Base-by-base conservation (phyloP, 2,888 invertebrate genomes). In the Sminthurinus aureus region DNA sequence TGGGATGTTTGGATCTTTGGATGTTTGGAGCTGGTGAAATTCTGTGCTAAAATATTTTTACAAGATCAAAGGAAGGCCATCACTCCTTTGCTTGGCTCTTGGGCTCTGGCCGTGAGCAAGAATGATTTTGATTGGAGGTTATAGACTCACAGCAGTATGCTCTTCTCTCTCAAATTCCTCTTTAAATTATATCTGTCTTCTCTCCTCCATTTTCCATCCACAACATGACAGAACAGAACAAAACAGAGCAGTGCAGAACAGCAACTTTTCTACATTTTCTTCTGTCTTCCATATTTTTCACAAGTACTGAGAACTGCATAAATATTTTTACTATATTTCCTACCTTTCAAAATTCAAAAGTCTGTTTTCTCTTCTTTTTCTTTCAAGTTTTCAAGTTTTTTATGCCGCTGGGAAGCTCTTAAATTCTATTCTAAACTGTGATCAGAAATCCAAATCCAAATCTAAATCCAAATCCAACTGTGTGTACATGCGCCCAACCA, bases 61-160 rank as follows among this genome's bases (percentile, higher is more conserved):
- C 84, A 85, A 86, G 86, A 86, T 86, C 86, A 86, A 86, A 86
- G 86, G 69, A 81, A 85, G 84, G 85, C 84, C 85, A 85, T 85
- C 84, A 84, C 84, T 84, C 78, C 67, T 38, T 38, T 83, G 74
- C 82, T 20, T 77, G 51, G 8, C 81, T 77, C 82, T 20, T 77
- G 50, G n/a, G 76, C 51, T 24, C 50, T 13, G 82, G 69, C 66
- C 75, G 77, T 77, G 82, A 76, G 77, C 51, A 82, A 38, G 82
- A 75, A 77, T 66, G 69, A 82, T 77, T 76, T 82, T 82, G 82
- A 82, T 82, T 82, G 82, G 76, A 82, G 69, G 67, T 69, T 76
- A 75, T 58, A 71, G 71, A 13, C 71, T 71, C 24, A 24, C 71
- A 24, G 26, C 24, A 71, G 71, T 12, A 26, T 71, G 75, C 9